Percentiles rank a stretch among this genome's conserved stretches.
Conservation (phyloP, 2,113 vertebrate genomes). For the Microcebus murinus region DNA sequence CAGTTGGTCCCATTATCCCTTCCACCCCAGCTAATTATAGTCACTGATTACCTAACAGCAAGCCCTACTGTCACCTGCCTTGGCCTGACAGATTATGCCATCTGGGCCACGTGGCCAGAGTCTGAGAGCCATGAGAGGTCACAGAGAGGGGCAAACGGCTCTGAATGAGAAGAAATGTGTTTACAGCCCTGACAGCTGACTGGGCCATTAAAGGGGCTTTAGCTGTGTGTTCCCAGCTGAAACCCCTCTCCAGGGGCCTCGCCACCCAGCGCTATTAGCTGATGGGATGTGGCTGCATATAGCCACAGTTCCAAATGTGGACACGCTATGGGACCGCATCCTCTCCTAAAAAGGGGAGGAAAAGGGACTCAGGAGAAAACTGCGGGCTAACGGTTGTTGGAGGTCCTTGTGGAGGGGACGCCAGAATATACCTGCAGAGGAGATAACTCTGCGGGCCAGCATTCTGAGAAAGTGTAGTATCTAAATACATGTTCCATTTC, state of each 20-base stretch:
- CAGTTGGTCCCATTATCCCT: conserved; percentile 85
- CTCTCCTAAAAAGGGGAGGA: conserved; percentile 25
- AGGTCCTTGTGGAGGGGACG: neutral
- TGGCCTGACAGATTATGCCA: conserved; percentile 91
- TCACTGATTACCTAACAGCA: conserved; percentile 91
- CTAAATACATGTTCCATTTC: fast-evolving
- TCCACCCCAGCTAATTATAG: conserved; percentile 94
- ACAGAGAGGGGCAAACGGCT: conserved; percentile 83
- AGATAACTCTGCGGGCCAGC: fast-evolving
- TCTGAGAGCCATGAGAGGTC: conserved; percentile 85
- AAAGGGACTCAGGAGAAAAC: neutral
- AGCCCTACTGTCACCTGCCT: conserved; percentile 91
- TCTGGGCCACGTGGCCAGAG: conserved; percentile 91
- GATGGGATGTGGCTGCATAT: conserved; percentile 48
- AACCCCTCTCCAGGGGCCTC: conserved; percentile 74
- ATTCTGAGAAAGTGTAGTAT: neutral
- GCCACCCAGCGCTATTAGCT: conserved; percentile 56
- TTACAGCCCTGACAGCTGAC: conserved; percentile 88
- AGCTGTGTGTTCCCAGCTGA: conserved; percentile 79
- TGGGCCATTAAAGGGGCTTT: conserved; percentile 79
- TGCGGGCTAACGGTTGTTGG: neutral
- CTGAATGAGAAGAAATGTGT: conserved; percentile 87
- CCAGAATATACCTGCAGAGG: neutral
- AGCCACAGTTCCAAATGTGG: neutral
- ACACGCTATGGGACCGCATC: neutral